Evolutionary conservation across 1,140 invertebrate species (phyloP).

Genomic region (Drosophila orosa): DNA sequence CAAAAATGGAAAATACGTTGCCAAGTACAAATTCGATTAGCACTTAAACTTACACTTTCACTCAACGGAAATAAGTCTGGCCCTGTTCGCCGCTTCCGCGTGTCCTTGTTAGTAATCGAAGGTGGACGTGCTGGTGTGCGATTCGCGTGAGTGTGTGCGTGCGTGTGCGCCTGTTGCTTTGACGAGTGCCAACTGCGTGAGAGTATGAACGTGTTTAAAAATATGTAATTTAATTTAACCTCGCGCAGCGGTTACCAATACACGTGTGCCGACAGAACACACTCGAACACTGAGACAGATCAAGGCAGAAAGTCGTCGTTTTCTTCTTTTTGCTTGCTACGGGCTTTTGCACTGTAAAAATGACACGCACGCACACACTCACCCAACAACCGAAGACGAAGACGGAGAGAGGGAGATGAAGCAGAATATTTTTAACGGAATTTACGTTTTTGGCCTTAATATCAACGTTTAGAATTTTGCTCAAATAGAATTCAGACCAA

Average conservation of each 20-base stretch:
- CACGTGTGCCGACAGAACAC: constrained; percentile 12
- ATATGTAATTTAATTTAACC: constrained; percentile 66
- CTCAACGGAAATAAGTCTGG: constrained; percentile 57
- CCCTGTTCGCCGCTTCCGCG: constrained; percentile 50
- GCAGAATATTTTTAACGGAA: constrained; percentile 41
- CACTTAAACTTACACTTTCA: constrained; percentile 72
- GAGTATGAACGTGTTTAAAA: constrained; percentile 35
- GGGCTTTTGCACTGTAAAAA: constrained; percentile 59
- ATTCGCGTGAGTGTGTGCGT: constrained; percentile 11
- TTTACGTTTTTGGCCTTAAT: constrained; percentile 52
- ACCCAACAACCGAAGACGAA: constrained; percentile 36
- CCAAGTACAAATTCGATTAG: constrained; percentile 20
- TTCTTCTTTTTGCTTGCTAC: constrained; percentile 32
- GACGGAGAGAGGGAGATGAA: constrained; percentile 11
- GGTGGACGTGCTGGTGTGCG: constrained; percentile 11
- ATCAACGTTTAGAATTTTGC: constrained; percentile 70
- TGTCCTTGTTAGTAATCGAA: constrained; percentile 45
- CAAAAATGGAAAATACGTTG: constrained; percentile 11
- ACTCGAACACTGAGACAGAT: constrained; percentile 23
- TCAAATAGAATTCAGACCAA: constrained; percentile 47
- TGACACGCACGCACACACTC: constrained; percentile 77
- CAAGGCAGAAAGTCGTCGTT: constrained; percentile 11
- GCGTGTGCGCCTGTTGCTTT: constrained; percentile 42
- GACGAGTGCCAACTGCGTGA: constrained; percentile 10
- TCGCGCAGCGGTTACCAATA: constrained; percentile 31